A percentile compares a stretch with the other conserved stretches of the same genome.
Evolutionary conservation across 2,113 vertebrate genomes (phyloP).

Genomic region (Elanoides forficatus): DNA sequence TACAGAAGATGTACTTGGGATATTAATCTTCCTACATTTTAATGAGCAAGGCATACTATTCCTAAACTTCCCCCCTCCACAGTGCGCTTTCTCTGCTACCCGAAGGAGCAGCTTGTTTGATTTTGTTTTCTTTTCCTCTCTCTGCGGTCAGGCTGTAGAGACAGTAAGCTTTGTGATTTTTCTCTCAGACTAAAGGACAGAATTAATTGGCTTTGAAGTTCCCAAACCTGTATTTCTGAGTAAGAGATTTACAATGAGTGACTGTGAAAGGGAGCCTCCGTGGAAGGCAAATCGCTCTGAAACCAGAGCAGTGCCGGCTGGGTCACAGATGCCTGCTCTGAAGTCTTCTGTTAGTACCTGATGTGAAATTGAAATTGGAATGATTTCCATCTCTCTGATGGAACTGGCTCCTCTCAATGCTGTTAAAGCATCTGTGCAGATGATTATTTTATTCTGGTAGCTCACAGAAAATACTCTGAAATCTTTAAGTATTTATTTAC

Average conservation of each 20-base stretch:
- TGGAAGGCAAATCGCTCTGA: not conserved
- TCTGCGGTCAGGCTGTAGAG: rapidly evolving
- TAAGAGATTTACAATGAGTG: not conserved
- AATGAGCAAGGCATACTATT: not conserved
- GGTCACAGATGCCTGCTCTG: not conserved
- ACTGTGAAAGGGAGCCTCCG: not conserved
- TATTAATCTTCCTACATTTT: not conserved
- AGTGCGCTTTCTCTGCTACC: not conserved
- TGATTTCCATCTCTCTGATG: not conserved
- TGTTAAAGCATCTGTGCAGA: not conserved
- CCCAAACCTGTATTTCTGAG: not conserved
- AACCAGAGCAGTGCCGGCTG: not conserved
- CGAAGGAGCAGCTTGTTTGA: not conserved
- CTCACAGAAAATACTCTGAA: not conserved
- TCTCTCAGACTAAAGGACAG: not conserved
- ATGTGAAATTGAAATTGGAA: not conserved
- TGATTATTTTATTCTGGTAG: not conserved
- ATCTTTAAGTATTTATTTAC: not conserved
- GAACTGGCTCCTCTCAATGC: not conserved
- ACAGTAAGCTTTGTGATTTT: not conserved
- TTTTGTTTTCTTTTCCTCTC: not conserved
- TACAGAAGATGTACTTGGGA: not conserved
- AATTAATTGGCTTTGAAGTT: not conserved
- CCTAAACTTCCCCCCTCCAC: not conserved
- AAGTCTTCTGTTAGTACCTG: not conserved